These are phyloP conservation scores for Mirza zaza DNA, from an alignment of 2,113 vertebrate species.

Conservation along the genomic window DNA sequence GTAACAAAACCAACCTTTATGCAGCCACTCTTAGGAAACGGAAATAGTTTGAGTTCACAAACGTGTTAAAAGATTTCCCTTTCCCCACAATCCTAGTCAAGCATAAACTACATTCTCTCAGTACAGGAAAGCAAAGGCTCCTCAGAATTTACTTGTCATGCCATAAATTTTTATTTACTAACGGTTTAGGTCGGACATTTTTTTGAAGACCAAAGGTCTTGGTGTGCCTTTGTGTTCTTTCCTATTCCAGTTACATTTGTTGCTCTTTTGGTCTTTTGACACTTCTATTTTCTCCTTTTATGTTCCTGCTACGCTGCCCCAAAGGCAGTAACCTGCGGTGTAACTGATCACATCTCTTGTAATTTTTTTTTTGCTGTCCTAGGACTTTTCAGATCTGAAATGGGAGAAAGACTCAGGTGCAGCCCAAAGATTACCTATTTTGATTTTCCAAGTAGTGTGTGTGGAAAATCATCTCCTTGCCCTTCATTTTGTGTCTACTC, in stretches of 20 bases:
- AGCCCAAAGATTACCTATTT: neutral
- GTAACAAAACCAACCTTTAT: neutral
- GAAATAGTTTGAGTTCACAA: neutral
- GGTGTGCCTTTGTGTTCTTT: neutral
- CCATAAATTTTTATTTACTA: neutral
- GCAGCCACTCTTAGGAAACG: neutral
- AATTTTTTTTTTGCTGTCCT: neutral
- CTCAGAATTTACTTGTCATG: neutral
- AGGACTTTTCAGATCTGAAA: neutral
- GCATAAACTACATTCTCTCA: neutral
- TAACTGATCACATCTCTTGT: neutral
- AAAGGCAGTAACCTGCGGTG: neutral
- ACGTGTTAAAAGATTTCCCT: neutral
- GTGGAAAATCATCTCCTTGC: neutral
- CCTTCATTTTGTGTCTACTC: constrained; percentile 33
- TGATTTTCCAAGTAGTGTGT: neutral
- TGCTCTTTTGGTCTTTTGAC: neutral
- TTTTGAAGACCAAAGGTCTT: neutral
- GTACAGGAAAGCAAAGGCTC: neutral
- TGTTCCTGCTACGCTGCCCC: neutral
- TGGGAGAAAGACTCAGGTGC: neutral
- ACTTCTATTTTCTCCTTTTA: constrained; percentile 27
- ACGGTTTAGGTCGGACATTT: neutral
- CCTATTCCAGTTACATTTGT: neutral
- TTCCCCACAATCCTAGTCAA: neutral